Percentiles rank a stretch among this genome's conserved stretches.
phyloP scores from a whole-genome alignment of 1,140 invertebrate species.

The Tetraneura akinire region DNA sequence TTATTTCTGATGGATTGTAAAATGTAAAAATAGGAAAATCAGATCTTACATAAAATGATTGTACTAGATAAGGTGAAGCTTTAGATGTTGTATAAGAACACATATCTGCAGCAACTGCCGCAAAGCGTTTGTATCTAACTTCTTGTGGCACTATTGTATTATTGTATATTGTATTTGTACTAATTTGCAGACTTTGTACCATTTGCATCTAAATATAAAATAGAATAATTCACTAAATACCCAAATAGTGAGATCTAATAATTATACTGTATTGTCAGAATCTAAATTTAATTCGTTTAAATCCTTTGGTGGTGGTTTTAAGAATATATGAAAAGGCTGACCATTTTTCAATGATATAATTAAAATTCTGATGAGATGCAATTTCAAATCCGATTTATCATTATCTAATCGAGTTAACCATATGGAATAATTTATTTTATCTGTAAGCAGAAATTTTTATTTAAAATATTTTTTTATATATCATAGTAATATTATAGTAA shows the following conservation, averaged over 20 bases:
- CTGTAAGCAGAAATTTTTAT: background rate
- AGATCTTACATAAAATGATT: conserved; percentile 26
- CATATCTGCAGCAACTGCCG: conserved; percentile 16
- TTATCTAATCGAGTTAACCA: conserved; percentile 1
- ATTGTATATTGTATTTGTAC: background rate
- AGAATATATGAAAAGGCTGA: background rate
- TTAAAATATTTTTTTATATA: background rate
- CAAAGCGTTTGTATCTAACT: background rate
- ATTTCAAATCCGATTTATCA: background rate
- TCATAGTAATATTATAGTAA: background rate
- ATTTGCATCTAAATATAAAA: conserved; percentile 2
- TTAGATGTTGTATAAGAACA: conserved; percentile 20
- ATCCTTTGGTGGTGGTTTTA: background rate
- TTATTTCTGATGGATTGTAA: conserved; percentile 6
- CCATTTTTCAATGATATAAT: conserved; percentile 2
- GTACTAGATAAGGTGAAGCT: background rate
- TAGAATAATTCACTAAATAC: background rate
- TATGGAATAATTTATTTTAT: background rate
- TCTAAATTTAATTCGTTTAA: background rate
- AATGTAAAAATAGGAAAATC: conserved; percentile 9
- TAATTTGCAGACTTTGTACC: background rate
- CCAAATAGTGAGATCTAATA: background rate
- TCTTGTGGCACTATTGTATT: background rate
- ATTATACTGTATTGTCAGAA: background rate
- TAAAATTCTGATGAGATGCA: background rate